Conservation (phyloP, 35 echinoderm and acorn worm genomes). For the Hemicentrotus pulcherrimus region DNA sequence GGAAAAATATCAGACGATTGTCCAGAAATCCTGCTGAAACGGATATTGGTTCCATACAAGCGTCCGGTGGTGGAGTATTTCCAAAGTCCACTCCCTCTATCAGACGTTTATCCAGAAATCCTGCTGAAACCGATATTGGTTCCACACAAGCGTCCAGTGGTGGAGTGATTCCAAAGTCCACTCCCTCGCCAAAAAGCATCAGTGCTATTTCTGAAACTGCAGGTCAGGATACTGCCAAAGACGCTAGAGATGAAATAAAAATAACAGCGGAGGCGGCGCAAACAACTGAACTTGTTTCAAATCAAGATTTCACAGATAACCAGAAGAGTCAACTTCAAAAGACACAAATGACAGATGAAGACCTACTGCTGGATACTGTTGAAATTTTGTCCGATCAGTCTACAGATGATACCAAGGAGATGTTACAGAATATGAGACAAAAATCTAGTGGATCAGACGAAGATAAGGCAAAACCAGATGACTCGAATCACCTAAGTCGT, state of each 20-base stretch:
- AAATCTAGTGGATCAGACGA: not conserved
- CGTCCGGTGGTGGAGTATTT: not conserved
- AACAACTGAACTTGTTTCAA: not conserved
- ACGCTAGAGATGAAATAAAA: not conserved
- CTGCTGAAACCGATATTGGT: not conserved
- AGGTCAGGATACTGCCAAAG: not conserved
- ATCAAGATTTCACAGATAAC: conserved; percentile 27
- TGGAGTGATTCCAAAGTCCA: not conserved
- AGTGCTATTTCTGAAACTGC: not conserved
- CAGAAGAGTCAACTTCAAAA: conserved; percentile 24
- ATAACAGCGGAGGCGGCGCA: not conserved
- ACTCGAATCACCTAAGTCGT: conserved; percentile 42
- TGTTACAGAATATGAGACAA: conserved; percentile 37
- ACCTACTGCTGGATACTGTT: not conserved
- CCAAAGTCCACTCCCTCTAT: not conserved
- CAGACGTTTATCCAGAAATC: conserved; percentile 13
- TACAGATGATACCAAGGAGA: conserved; percentile 42
- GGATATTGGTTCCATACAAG: not conserved
- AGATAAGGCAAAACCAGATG: not conserved
- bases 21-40: conserved; percentile 10
- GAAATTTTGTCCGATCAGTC: conserved; percentile 40
- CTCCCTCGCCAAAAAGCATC: not conserved
- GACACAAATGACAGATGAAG: conserved; percentile 18
- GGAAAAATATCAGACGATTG: conserved; percentile 31
- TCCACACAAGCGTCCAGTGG: not conserved